phyloP scores from a whole-genome alignment of 92 coral and sea anemone species.

The Actinernus sp. region DNA sequence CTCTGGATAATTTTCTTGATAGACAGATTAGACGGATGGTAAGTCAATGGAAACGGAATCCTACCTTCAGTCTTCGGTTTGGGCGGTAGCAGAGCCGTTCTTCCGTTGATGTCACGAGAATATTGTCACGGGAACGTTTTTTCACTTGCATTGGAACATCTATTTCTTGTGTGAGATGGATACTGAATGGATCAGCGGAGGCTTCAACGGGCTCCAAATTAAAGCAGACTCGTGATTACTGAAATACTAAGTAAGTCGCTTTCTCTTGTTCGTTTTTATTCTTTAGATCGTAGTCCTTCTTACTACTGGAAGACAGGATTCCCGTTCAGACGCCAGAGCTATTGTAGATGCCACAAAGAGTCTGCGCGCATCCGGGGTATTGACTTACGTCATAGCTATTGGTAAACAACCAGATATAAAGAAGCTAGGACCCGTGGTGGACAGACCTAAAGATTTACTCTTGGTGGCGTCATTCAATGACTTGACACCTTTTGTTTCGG shows the following conservation, averaged over 20 bases:
- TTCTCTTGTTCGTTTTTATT: too few relatives aligned
- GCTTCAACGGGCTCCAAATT: too few relatives aligned
- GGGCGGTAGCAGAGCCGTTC: too few relatives aligned
- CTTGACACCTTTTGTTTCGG: conserved; percentile 5
- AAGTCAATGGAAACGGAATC: too few relatives aligned
- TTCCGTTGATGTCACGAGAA: too few relatives aligned
- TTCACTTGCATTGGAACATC: too few relatives aligned
- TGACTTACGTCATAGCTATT: conserved; percentile 61
- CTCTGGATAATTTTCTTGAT: conserved; percentile 14
- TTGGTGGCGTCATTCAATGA: conserved; percentile 28
- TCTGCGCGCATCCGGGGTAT: conserved; percentile 51
- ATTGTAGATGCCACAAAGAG: conserved; percentile 34
- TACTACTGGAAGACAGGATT: conserved; percentile 55
- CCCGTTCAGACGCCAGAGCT: conserved; percentile 12
- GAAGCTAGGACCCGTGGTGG: conserved; percentile 44
- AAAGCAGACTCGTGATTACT: too few relatives aligned
- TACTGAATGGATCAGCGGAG: too few relatives aligned
- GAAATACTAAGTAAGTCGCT: too few relatives aligned
- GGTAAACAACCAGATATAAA: conserved; percentile 51
- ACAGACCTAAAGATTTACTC: conserved; percentile 36
- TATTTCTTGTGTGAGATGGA: too few relatives aligned
- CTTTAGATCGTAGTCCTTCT: conserved; percentile 57
- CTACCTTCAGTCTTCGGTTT: too few relatives aligned
- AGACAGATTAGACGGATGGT: neutral
- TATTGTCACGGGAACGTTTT: too few relatives aligned